Base-by-base conservation (phyloP, 2,797 vertebrate species). In the Heteromormyrus szaboi region DNA sequence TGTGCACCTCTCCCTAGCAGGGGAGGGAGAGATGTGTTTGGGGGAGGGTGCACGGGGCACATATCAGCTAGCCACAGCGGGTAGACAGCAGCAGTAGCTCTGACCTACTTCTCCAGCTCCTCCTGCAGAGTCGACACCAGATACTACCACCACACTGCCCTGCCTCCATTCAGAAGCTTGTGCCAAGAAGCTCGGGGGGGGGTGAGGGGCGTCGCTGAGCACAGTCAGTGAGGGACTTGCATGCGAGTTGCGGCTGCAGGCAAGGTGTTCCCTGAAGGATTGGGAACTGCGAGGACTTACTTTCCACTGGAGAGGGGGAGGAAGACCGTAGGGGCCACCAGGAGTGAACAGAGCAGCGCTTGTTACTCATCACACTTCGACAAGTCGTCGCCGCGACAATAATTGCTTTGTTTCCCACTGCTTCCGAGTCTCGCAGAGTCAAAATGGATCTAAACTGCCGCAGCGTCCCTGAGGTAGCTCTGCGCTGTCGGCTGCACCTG, bases 41-140 rank as follows among this genome's bases (percentile, higher is more conserved):
- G n/a, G 59, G 86, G 44, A 22, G 14, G 51, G 54, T 37, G 5
- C 0, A 3, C n/a, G 87, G 72, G 68, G 29, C 22, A 76, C 19
- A 7, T 88, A 37, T 53, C 72, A 88, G 59, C 50, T n/a, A 53
- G 83, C 17, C 25, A 84, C 51, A 84, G 29, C 9, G 46, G 54
- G 37, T 29, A 89, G 56, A 48, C 88, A 29, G 85, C 85, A 54
- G 50, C 85, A 33, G 37, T 37, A 29, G 53, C 19, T 11, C 65
- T 89, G 62, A 89, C 88, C 88, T 86, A 89, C 14, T 89, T 89
- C 83, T 51, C 25, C 12, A 33, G 83, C 88, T 50, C 46, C 12
- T 46, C 25, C 79, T 86, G 46, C 22, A 33, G 54, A 88, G 19
- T n/a, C 25, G 48, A 51, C 76, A 65, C 44, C 62, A 53, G 83